Base-by-base conservation (phyloP, 2,797 vertebrate species). In the Hippoglossus hippoglossus region DNA sequence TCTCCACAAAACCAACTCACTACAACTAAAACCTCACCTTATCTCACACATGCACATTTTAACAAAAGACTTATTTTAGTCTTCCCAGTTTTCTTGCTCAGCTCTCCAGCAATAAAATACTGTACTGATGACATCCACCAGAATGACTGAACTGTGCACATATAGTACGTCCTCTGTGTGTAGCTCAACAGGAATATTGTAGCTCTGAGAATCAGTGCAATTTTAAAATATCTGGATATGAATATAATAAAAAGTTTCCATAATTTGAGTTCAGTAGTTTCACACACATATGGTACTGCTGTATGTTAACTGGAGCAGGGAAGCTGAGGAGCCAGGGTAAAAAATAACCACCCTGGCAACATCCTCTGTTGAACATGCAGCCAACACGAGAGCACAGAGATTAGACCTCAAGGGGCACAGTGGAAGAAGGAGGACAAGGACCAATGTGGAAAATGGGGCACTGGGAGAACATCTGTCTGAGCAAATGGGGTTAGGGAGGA, bases 281-380 rank as follows among this genome's bases (percentile, higher is more conserved):
- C 28, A 28, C 18, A 36, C 6, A 24, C 34, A 68, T 24, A 15
- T 1, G 22, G 28, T 24, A 21, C 15, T 8, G 47, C 47, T 56
- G 16, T 19, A 18, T 12, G 39, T 19, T 18, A 47, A 65, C 51
- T 21, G 19, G 24, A 60, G 44, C 59, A 61, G 24, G 24, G 24
- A 18, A 46, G 11, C 51, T 21, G 24, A 16, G 54, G 68, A 90
- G 79, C 63, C 80, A 75, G 24, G 56, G 66, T 87, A 89, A 88
- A 19, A 93, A 91, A 92, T 91, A 91, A 65, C 55, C 41, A 21
- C 28, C 71, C 56, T 36, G 61, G 62, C 71, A 65, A 69, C 72
- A 21, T 49, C 47, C 53, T 72, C 62, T 26, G 65, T 64, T 47
- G 46, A 80, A 89, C 89, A 90, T 50, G 41, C 58, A 66, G 88